phyloP scores from a whole-genome alignment of 2,113 vertebrate genomes.

The Ornithorhynchus anatinus region DNA sequence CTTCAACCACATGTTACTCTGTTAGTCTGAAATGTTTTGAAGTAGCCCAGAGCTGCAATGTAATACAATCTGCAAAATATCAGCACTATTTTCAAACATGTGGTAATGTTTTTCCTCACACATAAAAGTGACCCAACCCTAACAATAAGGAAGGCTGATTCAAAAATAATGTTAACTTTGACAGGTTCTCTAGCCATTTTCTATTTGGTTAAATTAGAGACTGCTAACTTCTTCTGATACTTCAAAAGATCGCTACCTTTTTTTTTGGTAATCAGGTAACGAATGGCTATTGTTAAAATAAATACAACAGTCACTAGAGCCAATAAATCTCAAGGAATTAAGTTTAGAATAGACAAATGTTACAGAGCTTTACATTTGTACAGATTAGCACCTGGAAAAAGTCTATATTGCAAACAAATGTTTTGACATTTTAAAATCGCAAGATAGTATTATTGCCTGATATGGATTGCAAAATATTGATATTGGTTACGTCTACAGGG shows the following conservation, averaged over 20 bases:
- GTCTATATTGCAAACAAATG: conserved; percentile 34
- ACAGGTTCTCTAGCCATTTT: conserved; percentile 75
- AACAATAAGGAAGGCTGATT: conserved; percentile 72
- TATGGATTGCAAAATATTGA: no score
- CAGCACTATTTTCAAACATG: conserved; percentile 84
- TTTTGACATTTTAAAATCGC: no score
- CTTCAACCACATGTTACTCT: conserved; percentile 60
- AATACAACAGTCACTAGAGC: background rate
- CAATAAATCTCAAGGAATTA: background rate
- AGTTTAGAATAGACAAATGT: background rate
- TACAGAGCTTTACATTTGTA: background rate
- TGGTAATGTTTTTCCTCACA: conserved; percentile 86
- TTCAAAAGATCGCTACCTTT: conserved; percentile 35
- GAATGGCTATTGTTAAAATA: conserved; percentile 27
- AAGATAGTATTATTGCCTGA: no score
- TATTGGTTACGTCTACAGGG: no score
- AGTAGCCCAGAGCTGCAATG: conserved; percentile 64
- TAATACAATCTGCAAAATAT: conserved; percentile 80
- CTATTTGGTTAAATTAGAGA: conserved; percentile 69
- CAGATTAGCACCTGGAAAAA: conserved; percentile 39
- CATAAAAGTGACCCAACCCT: conserved; percentile 78
- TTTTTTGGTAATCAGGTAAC: background rate
- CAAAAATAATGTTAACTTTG: conserved; percentile 75
- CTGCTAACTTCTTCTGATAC: conserved; percentile 61
- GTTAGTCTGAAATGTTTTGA: conserved; percentile 82